Conservation (phyloP, 2,113 vertebrate genomes). For the Urocolius indicus region DNA sequence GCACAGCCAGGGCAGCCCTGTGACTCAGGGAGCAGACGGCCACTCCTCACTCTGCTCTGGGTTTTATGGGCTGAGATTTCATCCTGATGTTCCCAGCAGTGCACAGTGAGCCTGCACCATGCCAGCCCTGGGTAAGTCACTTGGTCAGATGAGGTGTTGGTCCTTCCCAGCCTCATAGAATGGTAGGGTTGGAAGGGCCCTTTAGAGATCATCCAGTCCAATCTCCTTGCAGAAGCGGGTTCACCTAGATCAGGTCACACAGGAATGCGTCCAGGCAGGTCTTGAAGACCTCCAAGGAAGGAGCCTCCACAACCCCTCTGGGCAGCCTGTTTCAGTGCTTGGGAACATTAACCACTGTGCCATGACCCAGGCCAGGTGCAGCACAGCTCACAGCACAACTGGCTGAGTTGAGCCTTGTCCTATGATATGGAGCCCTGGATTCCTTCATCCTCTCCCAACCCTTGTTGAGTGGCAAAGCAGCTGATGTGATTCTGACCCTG, state of each 20-base stretch:
- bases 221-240: too few relatives aligned
- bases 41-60: rapidly evolving
- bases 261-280: too few relatives aligned
- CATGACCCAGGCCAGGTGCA: not conserved
- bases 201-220: too few relatives aligned
- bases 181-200: too few relatives aligned
- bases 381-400: not conserved
- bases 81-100: not conserved
- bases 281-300: too few relatives aligned
- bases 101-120: rapidly evolving
- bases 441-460: not conserved
- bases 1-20: not conserved
- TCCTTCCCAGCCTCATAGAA: rapidly evolving
- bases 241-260: too few relatives aligned
- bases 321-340: rapidly evolving
- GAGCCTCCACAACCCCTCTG: too few relatives aligned
- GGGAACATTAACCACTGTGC: rapidly evolving
- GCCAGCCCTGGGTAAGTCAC: not conserved
- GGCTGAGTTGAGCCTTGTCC: not conserved
- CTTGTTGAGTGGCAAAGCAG: not conserved
- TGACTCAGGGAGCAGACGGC: rapidly evolving
- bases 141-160: not conserved
- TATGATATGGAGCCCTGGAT: rapidly evolving
- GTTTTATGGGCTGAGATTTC: not conserved
- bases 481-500: not conserved